Base-by-base conservation (phyloP, 2,888 invertebrate species). In the Lepas anatifera region DNA sequence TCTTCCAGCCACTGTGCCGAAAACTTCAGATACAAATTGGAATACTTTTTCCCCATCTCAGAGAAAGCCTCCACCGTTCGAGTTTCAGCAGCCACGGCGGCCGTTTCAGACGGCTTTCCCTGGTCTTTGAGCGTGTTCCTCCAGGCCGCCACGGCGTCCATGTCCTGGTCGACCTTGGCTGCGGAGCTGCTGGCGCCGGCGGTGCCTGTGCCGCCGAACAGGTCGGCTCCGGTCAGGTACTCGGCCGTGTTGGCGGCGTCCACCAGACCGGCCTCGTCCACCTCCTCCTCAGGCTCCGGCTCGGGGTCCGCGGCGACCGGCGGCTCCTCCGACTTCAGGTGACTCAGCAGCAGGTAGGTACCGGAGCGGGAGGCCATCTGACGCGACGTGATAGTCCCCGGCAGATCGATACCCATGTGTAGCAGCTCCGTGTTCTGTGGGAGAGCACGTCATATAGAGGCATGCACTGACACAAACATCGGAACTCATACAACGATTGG, bases 341-440 rank as follows among this genome's bases (percentile, higher is more conserved):
- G 27, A 13, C 46, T 39, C n/a, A 70, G 18, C 35, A 32, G 18
- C 32, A 52, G 46, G 4, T 10, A 50, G 8, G 52, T 68, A 13
- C 10, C 68, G 18, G 37, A 6, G 16, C 37, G 41, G 11, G 52
- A 68, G 11, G 39, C 37, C 50, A 68, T 50, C n/a, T 22, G 52
- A 27, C 29, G 52, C 39, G 37, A 16, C 37, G 48, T 52, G 52
- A 70, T 41, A 29, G 50, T 66, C 16, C 27, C 66, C 16, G 66
- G 39, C 37, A 66, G 39, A 39, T 66, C 66, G 39, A 66, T 66
- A 13, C 66, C 66, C 66, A 66, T 25, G 41, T 63, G 63, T 29
- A 69, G 86, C 83, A 74, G 91, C 86, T 0, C 92, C 91, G 78
- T 90, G 88, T 79, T 90, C 90, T 75, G 85, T 87, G 72, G 92